Evolutionary conservation across 2,888 invertebrate species (phyloP), one percentile per base, ranked within the genome.

Genomic region (Athrips mouffetella): DNA sequence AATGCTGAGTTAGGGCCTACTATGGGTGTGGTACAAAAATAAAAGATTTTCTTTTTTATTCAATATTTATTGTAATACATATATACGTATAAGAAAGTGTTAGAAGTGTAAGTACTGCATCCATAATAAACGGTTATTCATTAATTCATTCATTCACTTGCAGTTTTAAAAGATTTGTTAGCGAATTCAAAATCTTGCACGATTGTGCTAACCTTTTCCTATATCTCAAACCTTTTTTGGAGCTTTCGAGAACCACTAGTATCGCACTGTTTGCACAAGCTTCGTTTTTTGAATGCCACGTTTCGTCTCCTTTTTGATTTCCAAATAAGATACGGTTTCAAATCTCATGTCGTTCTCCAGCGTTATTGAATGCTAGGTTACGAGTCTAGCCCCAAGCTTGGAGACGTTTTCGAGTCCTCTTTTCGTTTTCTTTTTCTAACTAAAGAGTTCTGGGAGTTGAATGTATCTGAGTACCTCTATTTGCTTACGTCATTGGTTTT

Each of bases 321-420:
- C 59, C 70, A 78, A 80, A 79, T 71, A 76, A 79, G 80, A 80
- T 78, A 79, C 76, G 65, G 65, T 72, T 74, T 76, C 73, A 73
- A 67, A 76, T 73, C 70, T 67, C 67, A 54, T 67, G 67, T 63
- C 54, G 58, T 57, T 63, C 55, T 52, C 58, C 59, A 57, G 59
- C 54, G 54, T 62, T 62, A 61, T 60, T 59, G 59, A 60, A 62
- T 59, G 57, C 59, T 48, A 57, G 21, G n/a, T 58, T 55, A 50
- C 23, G 50, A 53, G 55, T 52, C 56, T 52, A 52, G 52, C 25
- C 37, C 51, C 56, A 52, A 52, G 52, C 25, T 31, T 46, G 16
- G 41, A 44, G 46, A 47, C 15, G 47, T 40, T 41, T 47, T 49
- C 10, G 11, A 47, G 31, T 18, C 10, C 10, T 7, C 15, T 16